A percentile compares a stretch with the other conserved stretches of the same genome.
phyloP scores from a whole-genome alignment of 2,888 invertebrate genomes.

The Acanthopleura granulata region DNA sequence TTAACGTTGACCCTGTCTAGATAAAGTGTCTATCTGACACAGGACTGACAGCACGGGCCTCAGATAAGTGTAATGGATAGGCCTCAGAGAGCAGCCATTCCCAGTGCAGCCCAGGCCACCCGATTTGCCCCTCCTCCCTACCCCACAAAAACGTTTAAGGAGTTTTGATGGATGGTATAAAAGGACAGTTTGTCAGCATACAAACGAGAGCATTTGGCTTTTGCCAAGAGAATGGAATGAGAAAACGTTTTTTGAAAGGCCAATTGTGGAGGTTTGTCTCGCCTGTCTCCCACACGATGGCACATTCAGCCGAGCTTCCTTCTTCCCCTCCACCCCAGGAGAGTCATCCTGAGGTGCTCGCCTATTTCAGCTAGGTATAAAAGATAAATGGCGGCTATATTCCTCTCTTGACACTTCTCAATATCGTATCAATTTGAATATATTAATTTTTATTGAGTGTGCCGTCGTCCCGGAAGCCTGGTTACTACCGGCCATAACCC shows the following conservation, averaged over 20 bases:
- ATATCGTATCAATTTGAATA: constrained; percentile 19
- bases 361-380: constrained; percentile 3
- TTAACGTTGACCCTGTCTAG: background rate
- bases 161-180: constrained; percentile 20
- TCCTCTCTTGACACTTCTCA: constrained; percentile 15
- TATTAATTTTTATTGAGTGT: constrained; percentile 18
- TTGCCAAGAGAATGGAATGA: background rate
- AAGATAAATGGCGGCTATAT: constrained; percentile 14
- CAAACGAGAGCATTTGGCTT: constrained; percentile 13
- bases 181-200: constrained; percentile 9
- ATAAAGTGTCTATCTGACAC: background rate
- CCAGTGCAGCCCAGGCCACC: no score
- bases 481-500: no score
- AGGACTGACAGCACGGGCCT: background rate
- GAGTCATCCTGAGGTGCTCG: background rate
- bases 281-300: background rate
- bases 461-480: background rate
- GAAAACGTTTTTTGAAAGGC: constrained; percentile 9
- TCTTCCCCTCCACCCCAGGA: background rate
- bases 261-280: background rate
- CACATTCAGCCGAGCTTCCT: background rate
- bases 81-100: background rate
- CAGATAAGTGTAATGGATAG: constrained; percentile 12
- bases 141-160: constrained; percentile 13
- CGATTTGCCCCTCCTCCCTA: no score